A percentile compares a stretch with the other conserved stretches of the same genome.
Conservation (phyloP, 2,797 vertebrate species). For the Threskiornis aethiopicus region DNA sequence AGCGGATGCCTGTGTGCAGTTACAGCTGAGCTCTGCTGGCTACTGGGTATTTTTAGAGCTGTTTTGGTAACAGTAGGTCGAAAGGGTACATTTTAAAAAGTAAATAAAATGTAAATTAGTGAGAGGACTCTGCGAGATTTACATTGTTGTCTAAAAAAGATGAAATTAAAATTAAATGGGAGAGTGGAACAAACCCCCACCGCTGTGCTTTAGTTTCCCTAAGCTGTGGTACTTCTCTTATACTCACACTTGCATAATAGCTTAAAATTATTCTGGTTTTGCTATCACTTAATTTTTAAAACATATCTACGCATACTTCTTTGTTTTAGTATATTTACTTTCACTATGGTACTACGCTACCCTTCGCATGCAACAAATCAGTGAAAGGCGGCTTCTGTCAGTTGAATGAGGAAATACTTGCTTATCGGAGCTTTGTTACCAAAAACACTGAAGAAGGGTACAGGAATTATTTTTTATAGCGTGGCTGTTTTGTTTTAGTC, state of each 20-base stretch:
- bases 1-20: not conserved
- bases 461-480: not conserved
- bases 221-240: not conserved
- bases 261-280: not conserved
- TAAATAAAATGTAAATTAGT: not conserved
- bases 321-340: not conserved
- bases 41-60: not conserved
- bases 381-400: not conserved
- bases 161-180: not conserved
- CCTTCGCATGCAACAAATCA: too few species aligned
- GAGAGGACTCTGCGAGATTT: not conserved
- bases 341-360: not conserved
- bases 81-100: not conserved
- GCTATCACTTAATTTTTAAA: not conserved
- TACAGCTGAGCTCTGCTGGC: not conserved
- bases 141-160: not conserved
- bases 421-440: not conserved
- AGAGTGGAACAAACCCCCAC: not conserved
- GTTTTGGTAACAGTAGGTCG: not conserved
- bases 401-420: not conserved
- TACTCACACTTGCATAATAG: fast-evolving
- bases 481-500: not conserved
- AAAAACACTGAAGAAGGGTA: not conserved
- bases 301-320: not conserved
- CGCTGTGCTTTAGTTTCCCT: not conserved